Percentiles rank a stretch among this genome's conserved stretches.
These are phyloP conservation scores for Eucriotettix oculatus DNA, from an alignment of 2,888 invertebrate species.

Conservation along the genomic window DNA sequence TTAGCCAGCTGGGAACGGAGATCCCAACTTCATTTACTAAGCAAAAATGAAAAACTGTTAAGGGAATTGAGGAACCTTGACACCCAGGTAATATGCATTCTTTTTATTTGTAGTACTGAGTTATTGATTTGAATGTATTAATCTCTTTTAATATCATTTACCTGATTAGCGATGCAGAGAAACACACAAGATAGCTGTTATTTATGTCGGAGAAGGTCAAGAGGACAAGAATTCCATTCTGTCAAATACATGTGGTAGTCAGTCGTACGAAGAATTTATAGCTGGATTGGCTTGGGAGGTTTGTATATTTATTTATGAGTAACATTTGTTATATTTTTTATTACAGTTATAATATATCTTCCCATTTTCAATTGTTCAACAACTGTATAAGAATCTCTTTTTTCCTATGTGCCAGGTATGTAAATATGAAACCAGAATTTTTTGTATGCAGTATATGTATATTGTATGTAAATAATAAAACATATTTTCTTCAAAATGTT, in stretches of 20 bases:
- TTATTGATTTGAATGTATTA: not conserved
- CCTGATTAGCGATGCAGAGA: slow-evolving; percentile 53
- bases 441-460: too few species aligned
- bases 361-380: too few species aligned
- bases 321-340: too few species aligned
- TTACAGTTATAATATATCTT: too few species aligned
- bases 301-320: not conserved
- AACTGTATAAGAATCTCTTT: too few species aligned
- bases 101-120: not conserved
- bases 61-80: slow-evolving; percentile 87
- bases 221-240: slow-evolving; percentile 90
- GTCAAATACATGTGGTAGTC: slow-evolving; percentile 80
- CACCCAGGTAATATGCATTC: slow-evolving; percentile 40
- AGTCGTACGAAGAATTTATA: slow-evolving; percentile 79
- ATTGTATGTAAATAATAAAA: too few species aligned
- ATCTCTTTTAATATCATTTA: not conserved
- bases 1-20: slow-evolving; percentile 80
- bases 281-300: slow-evolving; percentile 57
- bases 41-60: slow-evolving; percentile 74
- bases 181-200: slow-evolving; percentile 92
- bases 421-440: too few species aligned
- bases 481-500: too few species aligned
- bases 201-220: slow-evolving; percentile 94
- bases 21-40: slow-evolving; percentile 65
- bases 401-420: too few species aligned